phyloP scores from a whole-genome alignment of 2,113 vertebrate species.

The Todiramphus saurophagus region DNA sequence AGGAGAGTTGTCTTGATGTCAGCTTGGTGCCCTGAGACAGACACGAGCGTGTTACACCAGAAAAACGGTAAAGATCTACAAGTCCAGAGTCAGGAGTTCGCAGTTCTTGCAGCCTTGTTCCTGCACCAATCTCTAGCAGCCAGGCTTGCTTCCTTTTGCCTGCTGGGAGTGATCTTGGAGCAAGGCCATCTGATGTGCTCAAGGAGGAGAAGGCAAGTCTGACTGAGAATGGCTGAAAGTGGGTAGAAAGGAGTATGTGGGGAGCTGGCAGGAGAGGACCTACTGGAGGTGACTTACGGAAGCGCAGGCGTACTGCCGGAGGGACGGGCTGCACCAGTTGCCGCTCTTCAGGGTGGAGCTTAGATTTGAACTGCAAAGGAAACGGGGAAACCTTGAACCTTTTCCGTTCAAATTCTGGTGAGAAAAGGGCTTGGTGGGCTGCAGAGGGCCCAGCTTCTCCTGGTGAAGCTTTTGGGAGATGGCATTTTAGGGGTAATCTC shows the following conservation, averaged over 20 bases:
- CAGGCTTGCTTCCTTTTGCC: not conserved
- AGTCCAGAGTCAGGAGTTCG: not conserved
- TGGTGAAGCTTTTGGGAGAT: not conserved
- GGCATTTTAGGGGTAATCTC: not conserved
- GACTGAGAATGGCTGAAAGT: not conserved
- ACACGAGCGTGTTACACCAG: not conserved
- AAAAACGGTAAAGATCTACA: not conserved
- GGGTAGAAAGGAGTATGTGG: not conserved
- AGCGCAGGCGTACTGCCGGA: constrained; percentile 33
- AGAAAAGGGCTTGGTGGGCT: not conserved
- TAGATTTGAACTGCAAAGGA: not conserved
- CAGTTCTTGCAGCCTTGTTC: not conserved
- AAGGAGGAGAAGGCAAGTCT: not conserved
- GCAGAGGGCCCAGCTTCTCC: not conserved
- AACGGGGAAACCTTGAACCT: not conserved
- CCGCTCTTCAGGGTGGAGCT: not conserved
- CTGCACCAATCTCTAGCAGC: not conserved
- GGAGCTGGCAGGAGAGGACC: not conserved
- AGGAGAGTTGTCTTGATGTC: not conserved
- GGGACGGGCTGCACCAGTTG: not conserved
- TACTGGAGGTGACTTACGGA: not conserved
- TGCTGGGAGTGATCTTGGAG: not conserved
- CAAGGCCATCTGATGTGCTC: not conserved
- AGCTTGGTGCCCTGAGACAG: not conserved
- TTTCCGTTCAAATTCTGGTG: not conserved